phyloP scores from a whole-genome alignment of 2,113 vertebrate species.

The Lagenorhynchus albirostris region DNA sequence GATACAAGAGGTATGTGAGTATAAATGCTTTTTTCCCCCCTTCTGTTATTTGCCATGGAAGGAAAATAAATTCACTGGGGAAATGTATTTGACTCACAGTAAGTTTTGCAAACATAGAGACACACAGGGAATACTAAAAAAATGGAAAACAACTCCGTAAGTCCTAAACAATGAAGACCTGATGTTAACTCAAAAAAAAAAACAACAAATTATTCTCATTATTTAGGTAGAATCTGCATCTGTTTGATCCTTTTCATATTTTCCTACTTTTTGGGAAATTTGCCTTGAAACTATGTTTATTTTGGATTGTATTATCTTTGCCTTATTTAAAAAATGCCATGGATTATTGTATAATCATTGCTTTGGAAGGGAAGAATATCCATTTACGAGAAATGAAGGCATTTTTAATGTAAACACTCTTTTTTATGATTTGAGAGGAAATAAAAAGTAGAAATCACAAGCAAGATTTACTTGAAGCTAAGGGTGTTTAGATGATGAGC shows the following conservation, averaged over 20 bases:
- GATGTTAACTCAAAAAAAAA: not conserved
- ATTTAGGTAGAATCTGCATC: not conserved
- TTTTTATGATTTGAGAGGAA: constrained; percentile 3
- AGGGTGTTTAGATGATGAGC: not conserved
- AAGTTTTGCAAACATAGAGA: constrained; percentile 59
- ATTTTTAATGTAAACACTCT: constrained; percentile 41
- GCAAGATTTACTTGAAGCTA: not conserved
- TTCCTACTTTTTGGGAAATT: not conserved
- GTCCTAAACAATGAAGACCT: constrained; percentile 16
- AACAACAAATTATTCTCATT: not conserved
- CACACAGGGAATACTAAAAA: not conserved
- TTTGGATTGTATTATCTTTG: constrained; percentile 23
- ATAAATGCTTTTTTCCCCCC: not conserved
- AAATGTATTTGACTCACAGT: constrained; percentile 23
- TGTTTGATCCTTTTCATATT: not conserved
- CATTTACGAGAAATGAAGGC: not conserved
- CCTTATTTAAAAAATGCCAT: not conserved
- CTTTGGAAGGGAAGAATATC: not conserved
- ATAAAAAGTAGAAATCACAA: not conserved
- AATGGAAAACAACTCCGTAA: constrained; percentile 35
- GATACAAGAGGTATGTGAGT: not conserved
- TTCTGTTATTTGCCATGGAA: not conserved
- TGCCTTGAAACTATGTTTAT: not conserved
- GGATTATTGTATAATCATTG: not conserved
- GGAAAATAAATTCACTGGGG: not conserved